Conservation (phyloP, 2,113 vertebrate genomes). For the Dromas ardeola region DNA sequence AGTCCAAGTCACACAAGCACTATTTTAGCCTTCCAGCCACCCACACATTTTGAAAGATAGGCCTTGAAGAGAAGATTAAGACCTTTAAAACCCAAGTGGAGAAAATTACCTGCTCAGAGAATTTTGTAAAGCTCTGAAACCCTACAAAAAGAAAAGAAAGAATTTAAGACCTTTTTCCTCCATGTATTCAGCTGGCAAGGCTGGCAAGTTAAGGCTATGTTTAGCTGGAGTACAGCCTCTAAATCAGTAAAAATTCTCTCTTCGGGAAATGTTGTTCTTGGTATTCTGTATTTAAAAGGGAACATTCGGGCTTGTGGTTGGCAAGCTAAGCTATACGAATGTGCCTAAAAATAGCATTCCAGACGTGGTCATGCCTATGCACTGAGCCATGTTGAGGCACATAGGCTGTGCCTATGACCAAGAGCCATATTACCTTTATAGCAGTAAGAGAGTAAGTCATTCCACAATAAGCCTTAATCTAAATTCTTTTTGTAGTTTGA, state of each 20-base stretch:
- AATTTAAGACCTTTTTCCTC: neutral
- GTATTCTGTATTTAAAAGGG: neutral
- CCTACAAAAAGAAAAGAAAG: neutral
- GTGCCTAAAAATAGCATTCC: neutral
- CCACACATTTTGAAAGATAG: neutral
- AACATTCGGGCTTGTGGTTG: neutral
- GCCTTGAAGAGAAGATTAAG: constrained; percentile 4
- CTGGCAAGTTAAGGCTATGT: neutral
- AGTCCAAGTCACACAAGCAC: neutral
- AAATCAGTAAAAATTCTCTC: neutral
- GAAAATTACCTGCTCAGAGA: neutral
- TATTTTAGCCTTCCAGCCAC: neutral
- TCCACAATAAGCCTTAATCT: neutral
- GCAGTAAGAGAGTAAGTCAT: neutral
- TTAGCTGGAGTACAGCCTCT: neutral
- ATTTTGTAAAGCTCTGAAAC: neutral
- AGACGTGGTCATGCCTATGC: neutral
- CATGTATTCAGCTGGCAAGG: neutral
- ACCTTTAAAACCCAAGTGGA: neutral
- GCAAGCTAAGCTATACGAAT: neutral
- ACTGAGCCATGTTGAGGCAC: neutral
- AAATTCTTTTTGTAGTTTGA: neutral
- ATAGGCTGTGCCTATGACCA: neutral
- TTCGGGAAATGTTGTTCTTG: neutral
- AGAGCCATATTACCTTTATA: neutral